These are phyloP conservation scores for Apodemia zela DNA, from an alignment of 2,888 invertebrate species.

Conservation along the genomic window DNA sequence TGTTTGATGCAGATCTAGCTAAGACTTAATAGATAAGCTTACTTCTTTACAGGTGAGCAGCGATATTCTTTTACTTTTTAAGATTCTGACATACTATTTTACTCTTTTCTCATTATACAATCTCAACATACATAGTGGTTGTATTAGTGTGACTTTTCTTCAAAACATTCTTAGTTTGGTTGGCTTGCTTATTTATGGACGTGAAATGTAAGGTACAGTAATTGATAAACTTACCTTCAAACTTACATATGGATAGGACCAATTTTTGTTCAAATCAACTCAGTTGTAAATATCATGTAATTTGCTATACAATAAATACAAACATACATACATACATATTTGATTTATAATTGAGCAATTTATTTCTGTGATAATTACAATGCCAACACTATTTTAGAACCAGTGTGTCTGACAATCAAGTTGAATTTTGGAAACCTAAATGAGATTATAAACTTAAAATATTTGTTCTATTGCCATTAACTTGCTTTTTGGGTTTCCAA, in stretches of 20 bases:
- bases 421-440: too few relatives aligned
- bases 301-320: background rate
- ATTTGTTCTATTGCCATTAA: too few relatives aligned
- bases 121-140: background rate
- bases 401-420: too few relatives aligned
- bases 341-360: background rate
- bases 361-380: too few relatives aligned
- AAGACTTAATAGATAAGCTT: slow-evolving; percentile 17
- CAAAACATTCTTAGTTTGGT: background rate
- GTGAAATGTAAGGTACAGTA: background rate
- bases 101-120: background rate
- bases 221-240: background rate
- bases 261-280: background rate
- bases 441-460: too few relatives aligned
- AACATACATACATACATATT: background rate
- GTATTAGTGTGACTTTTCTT: background rate
- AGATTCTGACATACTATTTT: background rate
- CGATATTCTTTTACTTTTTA: too few relatives aligned
- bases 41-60: too few relatives aligned
- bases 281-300: background rate
- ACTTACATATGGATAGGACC: background rate
- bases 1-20: slow-evolving; percentile 75
- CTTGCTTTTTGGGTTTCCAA: too few relatives aligned
- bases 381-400: too few relatives aligned
- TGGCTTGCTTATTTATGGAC: background rate